A percentile compares a stretch with the other conserved stretches of the same genome.
Conservation (phyloP, 2,888 invertebrate species). For the Macrophya alboannulata region DNA sequence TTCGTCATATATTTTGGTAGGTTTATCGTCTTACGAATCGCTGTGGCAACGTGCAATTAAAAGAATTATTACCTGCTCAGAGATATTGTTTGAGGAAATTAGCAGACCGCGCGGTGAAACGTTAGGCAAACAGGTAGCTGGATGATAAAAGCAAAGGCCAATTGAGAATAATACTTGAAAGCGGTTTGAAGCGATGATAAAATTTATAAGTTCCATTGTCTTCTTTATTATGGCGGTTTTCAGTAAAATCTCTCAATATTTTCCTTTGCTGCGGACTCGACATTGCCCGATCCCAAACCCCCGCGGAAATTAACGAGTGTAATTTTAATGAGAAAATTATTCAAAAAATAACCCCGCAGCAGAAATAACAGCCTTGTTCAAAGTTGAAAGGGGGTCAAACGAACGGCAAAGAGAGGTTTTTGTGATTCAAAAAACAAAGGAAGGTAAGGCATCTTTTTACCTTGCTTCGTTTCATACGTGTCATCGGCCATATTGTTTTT, state of each 20-base stretch:
- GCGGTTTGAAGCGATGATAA: conserved; percentile 51
- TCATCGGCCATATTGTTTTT: conserved; percentile 34
- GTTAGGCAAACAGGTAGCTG: conserved; percentile 43
- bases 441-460: conserved; percentile 34
- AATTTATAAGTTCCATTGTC: conserved; percentile 54
- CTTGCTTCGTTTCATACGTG: conserved; percentile 4
- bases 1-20: no score
- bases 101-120: conserved; percentile 36
- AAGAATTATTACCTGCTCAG: conserved; percentile 40
- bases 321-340: conserved; percentile 55
- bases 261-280: conserved; percentile 50
- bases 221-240: conserved; percentile 49
- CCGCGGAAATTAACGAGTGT: conserved; percentile 54
- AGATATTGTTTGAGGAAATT: conserved; percentile 52
- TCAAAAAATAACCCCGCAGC: conserved; percentile 53
- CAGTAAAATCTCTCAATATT: conserved; percentile 53
- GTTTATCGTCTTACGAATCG: conserved; percentile 25
- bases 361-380: conserved; percentile 55
- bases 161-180: conserved; percentile 54
- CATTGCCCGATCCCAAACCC: conserved; percentile 45
- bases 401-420: conserved; percentile 49
- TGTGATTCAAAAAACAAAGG: conserved; percentile 49
- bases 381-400: conserved; percentile 52
- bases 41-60: conserved; percentile 9
- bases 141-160: conserved; percentile 46